Percentiles rank a stretch among this genome's conserved stretches.
These are phyloP conservation scores for Stegostoma tigrinum DNA, from an alignment of 2,113 vertebrate species.

Conservation along the genomic window DNA sequence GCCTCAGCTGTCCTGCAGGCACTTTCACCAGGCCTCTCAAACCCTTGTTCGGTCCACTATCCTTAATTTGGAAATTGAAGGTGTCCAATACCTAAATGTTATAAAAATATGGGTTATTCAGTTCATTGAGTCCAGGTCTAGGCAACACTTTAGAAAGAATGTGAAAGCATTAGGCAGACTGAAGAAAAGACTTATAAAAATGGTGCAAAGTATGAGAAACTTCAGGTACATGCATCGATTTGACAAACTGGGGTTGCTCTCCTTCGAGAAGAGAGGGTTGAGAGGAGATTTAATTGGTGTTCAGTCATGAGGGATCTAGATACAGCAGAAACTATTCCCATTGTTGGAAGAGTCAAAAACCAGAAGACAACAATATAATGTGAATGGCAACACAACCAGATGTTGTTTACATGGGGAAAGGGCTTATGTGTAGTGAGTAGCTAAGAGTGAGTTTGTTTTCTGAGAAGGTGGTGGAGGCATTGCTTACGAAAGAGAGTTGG, in stretches of 20 bases:
- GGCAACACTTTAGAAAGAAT: background rate
- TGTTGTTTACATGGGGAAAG: no score
- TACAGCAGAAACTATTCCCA: background rate
- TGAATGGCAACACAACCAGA: background rate
- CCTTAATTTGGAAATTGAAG: background rate
- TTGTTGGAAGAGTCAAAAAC: background rate
- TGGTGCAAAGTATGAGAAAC: no score
- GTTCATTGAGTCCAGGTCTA: background rate
- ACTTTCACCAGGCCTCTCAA: background rate
- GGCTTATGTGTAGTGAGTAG: background rate
- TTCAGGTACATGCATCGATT: no score
- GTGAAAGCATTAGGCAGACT: no score
- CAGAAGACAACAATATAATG: background rate
- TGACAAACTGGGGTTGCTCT: no score
- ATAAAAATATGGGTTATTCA: background rate
- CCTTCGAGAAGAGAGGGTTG: no score
- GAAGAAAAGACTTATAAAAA: no score
- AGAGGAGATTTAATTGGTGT: background rate
- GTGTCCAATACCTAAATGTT: background rate
- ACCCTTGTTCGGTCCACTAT: background rate
- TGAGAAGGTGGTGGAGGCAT: background rate
- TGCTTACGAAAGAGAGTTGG: background rate
- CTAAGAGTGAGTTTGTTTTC: background rate
- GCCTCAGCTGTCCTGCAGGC: no score
- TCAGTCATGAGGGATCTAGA: background rate